These are phyloP conservation scores for Tortricodes alternella DNA, from an alignment of 2,888 invertebrate species.

Conservation along the genomic window DNA sequence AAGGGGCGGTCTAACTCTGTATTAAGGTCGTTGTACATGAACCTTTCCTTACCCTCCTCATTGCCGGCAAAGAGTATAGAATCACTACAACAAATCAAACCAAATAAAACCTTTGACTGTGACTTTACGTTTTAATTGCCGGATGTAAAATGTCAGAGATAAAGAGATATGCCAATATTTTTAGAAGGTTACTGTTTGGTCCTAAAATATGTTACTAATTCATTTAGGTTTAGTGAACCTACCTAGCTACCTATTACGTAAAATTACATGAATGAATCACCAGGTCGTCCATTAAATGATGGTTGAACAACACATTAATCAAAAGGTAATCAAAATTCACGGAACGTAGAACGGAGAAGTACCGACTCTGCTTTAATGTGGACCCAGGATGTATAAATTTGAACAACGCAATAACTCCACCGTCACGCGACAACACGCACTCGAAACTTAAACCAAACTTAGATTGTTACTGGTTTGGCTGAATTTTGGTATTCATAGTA, in stretches of 20 bases:
- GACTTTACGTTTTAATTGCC: too few relatives aligned
- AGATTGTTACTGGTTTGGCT: background rate
- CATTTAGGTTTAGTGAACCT: too few relatives aligned
- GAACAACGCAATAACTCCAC: constrained; percentile 25
- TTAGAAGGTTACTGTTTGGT: too few relatives aligned
- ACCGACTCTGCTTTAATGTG: constrained; percentile 3
- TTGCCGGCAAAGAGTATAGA: too few relatives aligned
- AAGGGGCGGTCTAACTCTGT: constrained; percentile 1
- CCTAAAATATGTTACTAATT: too few relatives aligned
- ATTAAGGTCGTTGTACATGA: constrained; percentile 1
- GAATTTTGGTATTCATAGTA: constrained; percentile 4
- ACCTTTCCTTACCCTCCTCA: background rate
- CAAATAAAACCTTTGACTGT: too few relatives aligned
- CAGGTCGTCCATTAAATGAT: background rate
- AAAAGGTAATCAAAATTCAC: constrained; percentile 27
- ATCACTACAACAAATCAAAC: too few relatives aligned
- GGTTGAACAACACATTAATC: constrained; percentile 11
- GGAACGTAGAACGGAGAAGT: constrained; percentile 20
- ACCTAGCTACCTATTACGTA: too few relatives aligned
- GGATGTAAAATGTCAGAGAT: too few relatives aligned
- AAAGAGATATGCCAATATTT: too few relatives aligned
- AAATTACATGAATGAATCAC: background rate
- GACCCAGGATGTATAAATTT: constrained; percentile 28
- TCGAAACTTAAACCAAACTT: constrained; percentile 8
- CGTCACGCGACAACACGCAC: constrained; percentile 16